Evolutionary conservation across 2,797 vertebrate species (phyloP), one percentile per base, ranked within the genome.

Genomic region (Rhabdophis nuchalis): DNA sequence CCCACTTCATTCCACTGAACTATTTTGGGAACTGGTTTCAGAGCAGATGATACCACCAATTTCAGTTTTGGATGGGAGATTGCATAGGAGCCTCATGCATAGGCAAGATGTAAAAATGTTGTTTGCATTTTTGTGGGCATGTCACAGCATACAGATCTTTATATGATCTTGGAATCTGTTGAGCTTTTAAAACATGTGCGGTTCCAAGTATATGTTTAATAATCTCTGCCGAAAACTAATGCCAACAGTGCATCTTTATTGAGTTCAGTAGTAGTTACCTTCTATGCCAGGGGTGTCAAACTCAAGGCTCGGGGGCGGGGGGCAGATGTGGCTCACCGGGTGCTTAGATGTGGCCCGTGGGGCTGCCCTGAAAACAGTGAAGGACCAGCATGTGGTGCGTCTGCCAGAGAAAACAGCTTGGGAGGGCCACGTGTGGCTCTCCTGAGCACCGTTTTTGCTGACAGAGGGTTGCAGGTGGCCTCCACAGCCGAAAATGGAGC

Each of bases 1-100:
- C 60, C 50, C 41, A 94, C 68, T 92, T 3, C 41, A 54, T 52
- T 91, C 54, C 88, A 36, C 41, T 89, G 89, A 93, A 92, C 89
- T 92, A 1, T 93, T 89, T 93, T 86, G 89, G 77, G 89, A 89
- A 60, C 23, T 72, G 25, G 36, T 87, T 86, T 57, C 52, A 91
- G 61, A 27, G 61, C 61, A 87, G 16, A 11, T 87, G 27, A 54
- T 41, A 25, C 29, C 58, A 32, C 3, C 16, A 25, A 20, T 5
- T 32, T 86, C 23, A 54, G 1, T 27, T 54, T 77, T 90, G 54
- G 8, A 85, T 14, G 16, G 10, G 20, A n/a, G 16, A n/a, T 10
- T 10, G 36, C 36, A 54, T 41, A 18, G 5, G 13, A 56, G 41
- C 27, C 36, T 16, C 25, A 5, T 57, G 52, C 18, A 72, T 2